phyloP scores from a whole-genome alignment of 2,888 invertebrate species.

The Leptinotarsa rubiginosa region DNA sequence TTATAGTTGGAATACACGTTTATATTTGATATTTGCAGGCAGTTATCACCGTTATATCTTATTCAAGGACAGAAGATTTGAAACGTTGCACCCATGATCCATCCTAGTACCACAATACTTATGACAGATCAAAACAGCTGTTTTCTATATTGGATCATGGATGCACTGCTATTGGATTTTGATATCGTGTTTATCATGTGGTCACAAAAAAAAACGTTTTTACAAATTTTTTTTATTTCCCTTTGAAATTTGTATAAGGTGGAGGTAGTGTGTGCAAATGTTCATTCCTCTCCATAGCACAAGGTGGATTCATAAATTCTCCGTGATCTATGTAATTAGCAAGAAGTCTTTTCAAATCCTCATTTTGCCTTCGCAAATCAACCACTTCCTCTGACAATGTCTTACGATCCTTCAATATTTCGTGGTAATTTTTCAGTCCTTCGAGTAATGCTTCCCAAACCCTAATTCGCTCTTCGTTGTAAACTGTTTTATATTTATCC shows the following conservation, averaged over 20 bases:
- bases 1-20: too few species aligned
- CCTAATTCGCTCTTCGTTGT: conserved; percentile 73
- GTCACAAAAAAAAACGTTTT: conserved; percentile 5
- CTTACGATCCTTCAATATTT: conserved; percentile 76
- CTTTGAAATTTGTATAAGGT: conserved; percentile 6
- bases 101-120: too few species aligned
- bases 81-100: too few species aligned
- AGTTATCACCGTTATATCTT: too few species aligned
- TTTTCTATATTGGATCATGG: too few species aligned
- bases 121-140: too few species aligned
- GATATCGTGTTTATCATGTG: not conserved
- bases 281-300: conserved; percentile 40
- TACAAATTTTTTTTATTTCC: conserved; percentile 6
- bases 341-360: conserved; percentile 76
- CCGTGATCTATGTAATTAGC: conserved; percentile 68
- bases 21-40: too few species aligned
- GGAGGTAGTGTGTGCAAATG: not conserved
- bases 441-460: conserved; percentile 78
- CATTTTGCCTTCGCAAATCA: conserved; percentile 75
- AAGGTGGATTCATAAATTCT: conserved; percentile 51
- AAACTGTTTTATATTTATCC: conserved; percentile 73
- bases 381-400: conserved; percentile 75
- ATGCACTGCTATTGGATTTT: too few species aligned
- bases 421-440: conserved; percentile 75
- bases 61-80: too few species aligned